Evolutionary conservation across 2,113 vertebrate genomes (phyloP).

Genomic region (Stigmatopora argus): DNA sequence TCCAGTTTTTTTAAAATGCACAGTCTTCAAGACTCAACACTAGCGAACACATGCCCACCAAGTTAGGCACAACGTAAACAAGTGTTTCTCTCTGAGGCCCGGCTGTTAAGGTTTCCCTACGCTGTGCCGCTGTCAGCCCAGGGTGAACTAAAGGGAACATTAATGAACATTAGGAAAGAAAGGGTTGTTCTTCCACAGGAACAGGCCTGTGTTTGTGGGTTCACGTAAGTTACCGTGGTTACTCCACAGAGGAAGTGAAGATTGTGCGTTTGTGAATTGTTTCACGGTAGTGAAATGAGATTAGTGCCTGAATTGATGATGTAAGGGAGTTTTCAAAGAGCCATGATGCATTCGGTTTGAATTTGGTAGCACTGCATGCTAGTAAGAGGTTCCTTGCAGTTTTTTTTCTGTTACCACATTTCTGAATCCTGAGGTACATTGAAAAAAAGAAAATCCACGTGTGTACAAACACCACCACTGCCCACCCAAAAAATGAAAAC

Average conservation of each 20-base stretch:
- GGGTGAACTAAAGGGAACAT: constrained; percentile 68
- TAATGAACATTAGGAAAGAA: constrained; percentile 74
- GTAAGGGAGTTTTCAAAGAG: constrained; percentile 71
- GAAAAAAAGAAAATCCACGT: too few relatives aligned
- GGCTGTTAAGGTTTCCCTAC: constrained; percentile 53
- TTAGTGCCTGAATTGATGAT: constrained; percentile 75
- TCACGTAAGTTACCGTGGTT: constrained; percentile 76
- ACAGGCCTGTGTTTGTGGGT: constrained; percentile 73
- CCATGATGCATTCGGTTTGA: constrained; percentile 61
- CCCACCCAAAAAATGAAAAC: too few relatives aligned
- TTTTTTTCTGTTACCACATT: too few relatives aligned
- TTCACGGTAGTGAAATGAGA: constrained; percentile 73
- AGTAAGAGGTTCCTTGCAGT: constrained; percentile 11
- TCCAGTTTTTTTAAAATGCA: constrained; percentile 42
- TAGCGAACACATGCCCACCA: constrained; percentile 67
- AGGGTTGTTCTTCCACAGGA: constrained; percentile 70
- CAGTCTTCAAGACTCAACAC: constrained; percentile 63
- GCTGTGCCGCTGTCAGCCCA: constrained; percentile 57
- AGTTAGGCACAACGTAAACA: constrained; percentile 75
- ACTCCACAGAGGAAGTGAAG: constrained; percentile 69
- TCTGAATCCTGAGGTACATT: too few relatives aligned
- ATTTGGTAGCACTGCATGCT: constrained; percentile 49
- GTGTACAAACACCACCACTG: too few relatives aligned
- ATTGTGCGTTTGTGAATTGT: constrained; percentile 74
- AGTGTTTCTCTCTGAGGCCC: constrained; percentile 57